These are phyloP conservation scores for Gymnoscopelus microlampas DNA, from an alignment of 2,797 vertebrate species.

Conservation along the genomic window DNA sequence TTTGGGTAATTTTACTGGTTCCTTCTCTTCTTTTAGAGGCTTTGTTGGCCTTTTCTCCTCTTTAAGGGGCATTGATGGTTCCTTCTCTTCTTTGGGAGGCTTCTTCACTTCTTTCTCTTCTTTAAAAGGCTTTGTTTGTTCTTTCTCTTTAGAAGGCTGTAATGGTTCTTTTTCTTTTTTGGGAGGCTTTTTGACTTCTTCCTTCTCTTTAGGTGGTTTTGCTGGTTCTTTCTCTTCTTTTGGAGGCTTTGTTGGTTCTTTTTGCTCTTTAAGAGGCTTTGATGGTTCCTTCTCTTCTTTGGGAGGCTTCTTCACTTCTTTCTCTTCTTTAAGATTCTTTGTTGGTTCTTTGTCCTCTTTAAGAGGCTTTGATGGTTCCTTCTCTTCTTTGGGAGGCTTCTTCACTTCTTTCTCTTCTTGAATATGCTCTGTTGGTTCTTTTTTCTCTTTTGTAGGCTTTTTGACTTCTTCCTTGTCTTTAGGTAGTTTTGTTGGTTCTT, in stretches of 20 bases:
- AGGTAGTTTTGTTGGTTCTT: neutral
- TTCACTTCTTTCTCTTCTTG: neutral
- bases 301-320: neutral
- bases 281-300: neutral
- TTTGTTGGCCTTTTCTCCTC: neutral
- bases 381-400: neutral
- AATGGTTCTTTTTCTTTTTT: neutral
- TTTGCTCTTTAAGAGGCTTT: neutral
- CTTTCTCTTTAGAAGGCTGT: neutral
- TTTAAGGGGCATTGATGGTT: neutral
- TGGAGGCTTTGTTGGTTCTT: neutral
- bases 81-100: neutral
- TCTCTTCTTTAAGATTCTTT: conserved; percentile 1
- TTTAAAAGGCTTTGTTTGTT: neutral
- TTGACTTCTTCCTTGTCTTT: conserved; percentile 3
- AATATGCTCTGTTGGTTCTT: neutral
- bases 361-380: neutral
- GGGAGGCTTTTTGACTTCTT: neutral
- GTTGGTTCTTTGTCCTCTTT: conserved; percentile 7
- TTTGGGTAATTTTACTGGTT: neutral
- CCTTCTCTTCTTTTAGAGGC: neutral
- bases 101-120: neutral
- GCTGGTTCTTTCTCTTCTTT: neutral
- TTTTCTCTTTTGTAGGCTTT: neutral
- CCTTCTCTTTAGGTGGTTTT: conserved; percentile 2